Evolutionary conservation across 2,113 vertebrate species (phyloP).

Genomic region (Daboia siamensis): DNA sequence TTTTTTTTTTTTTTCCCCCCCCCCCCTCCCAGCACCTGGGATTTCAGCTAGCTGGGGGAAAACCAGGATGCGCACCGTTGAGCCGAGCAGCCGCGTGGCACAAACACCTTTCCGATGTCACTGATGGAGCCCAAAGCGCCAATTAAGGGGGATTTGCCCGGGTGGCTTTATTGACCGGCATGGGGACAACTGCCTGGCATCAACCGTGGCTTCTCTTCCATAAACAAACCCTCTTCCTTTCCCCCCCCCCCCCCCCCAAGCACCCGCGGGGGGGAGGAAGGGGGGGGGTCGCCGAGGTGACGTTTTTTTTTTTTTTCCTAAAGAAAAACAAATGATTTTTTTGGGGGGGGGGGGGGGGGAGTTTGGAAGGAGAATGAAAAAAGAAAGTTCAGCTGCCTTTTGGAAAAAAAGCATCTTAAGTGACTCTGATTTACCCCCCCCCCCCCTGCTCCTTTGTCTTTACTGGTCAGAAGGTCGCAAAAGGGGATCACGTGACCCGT

Average conservation of each 20-base stretch:
- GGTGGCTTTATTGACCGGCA: background rate
- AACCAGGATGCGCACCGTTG: background rate
- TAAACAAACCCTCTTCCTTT: background rate
- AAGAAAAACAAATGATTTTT: background rate
- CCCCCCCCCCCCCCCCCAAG: background rate
- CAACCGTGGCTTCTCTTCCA: background rate
- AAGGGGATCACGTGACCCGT: too few relatives aligned
- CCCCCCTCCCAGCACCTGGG: constrained; percentile 21
- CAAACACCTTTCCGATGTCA: background rate
- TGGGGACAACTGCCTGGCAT: background rate
- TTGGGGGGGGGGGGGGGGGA: background rate
- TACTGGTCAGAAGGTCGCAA: too few relatives aligned
- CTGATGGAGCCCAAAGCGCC: background rate
- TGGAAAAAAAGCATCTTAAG: too few relatives aligned
- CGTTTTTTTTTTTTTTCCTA: background rate
- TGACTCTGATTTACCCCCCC: too few relatives aligned
- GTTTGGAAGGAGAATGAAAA: background rate
- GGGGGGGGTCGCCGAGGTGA: background rate
- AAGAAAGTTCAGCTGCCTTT: too few relatives aligned
- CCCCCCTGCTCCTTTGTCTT: too few relatives aligned
- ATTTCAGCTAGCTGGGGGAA: constrained; percentile 31
- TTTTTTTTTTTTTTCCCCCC: rapidly evolving
- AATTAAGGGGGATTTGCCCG: rapidly evolving
- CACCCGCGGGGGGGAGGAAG: background rate
- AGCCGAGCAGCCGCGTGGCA: rapidly evolving